These are phyloP conservation scores for Pteruthius melanotis DNA, from an alignment of 2,113 vertebrate species.

Conservation along the genomic window DNA sequence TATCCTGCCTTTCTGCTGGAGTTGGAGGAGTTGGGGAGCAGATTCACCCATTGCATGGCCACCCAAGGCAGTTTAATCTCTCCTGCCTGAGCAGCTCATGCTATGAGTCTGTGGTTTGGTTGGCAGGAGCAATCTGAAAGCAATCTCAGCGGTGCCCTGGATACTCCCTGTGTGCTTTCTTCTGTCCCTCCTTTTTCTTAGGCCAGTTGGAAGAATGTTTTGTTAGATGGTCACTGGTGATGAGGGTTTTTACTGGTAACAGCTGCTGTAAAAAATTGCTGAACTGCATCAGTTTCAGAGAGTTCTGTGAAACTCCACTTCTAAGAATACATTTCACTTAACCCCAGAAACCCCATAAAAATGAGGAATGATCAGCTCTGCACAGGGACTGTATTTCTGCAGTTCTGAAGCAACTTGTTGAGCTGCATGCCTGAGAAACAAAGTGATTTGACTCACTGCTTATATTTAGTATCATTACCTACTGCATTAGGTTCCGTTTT, in stretches of 20 bases:
- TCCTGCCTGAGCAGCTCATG: not conserved
- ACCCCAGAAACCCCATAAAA: not conserved
- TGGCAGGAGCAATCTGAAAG: not conserved
- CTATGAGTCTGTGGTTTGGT: not conserved
- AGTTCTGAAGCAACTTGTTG: not conserved
- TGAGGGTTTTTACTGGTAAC: not conserved
- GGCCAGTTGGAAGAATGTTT: not conserved
- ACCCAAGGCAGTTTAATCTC: not conserved
- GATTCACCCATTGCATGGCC: not conserved
- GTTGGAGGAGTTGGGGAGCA: not conserved
- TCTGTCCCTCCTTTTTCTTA: not conserved
- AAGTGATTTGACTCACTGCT: constrained; percentile 34
- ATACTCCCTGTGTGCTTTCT: not conserved
- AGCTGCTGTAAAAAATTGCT: not conserved
- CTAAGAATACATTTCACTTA: not conserved
- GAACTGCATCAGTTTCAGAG: not conserved
- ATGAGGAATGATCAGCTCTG: not conserved
- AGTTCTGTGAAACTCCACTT: not conserved
- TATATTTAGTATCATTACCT: constrained; percentile 63
- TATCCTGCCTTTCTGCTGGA: not conserved
- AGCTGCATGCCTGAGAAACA: not conserved
- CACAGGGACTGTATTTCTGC: not conserved
- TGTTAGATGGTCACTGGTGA: not conserved
- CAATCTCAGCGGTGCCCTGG: not conserved
- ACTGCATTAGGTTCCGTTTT: constrained; percentile 18